Evolutionary conservation across 2,113 vertebrate genomes (phyloP).

Genomic region (Osmerus mordax): DNA sequence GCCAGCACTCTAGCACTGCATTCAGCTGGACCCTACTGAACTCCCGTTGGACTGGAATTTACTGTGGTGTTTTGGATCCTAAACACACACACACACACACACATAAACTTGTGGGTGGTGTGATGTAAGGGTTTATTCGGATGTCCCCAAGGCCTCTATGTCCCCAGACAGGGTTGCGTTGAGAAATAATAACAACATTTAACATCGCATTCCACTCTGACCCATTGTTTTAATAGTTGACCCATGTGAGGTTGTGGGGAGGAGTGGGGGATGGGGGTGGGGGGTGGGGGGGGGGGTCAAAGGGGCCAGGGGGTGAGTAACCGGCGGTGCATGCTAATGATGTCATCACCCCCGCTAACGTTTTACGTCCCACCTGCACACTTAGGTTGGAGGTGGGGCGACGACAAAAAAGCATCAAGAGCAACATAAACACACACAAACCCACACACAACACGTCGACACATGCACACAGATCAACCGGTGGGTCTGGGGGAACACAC

Average conservation of each 20-base stretch:
- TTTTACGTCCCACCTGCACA: slow-evolving; percentile 63
- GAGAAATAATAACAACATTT: slow-evolving; percentile 52
- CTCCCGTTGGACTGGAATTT: too few relatives aligned
- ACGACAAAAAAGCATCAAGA: too few relatives aligned
- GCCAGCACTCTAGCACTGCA: background rate
- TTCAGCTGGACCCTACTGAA: too few relatives aligned
- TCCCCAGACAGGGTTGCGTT: background rate
- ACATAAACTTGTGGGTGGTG: slow-evolving; percentile 36
- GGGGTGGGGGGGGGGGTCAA: too few relatives aligned
- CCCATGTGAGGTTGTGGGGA: background rate
- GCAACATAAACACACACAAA: background rate
- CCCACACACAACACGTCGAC: background rate
- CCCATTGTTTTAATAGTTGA: slow-evolving; percentile 5
- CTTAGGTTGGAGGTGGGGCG: slow-evolving; percentile 36
- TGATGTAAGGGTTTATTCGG: slow-evolving; percentile 20
- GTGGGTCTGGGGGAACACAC: background rate
- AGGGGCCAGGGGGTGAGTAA: slow-evolving; percentile 49
- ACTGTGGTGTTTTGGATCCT: too few relatives aligned
- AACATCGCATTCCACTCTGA: slow-evolving; percentile 61
- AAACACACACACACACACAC: background rate
- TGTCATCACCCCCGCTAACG: slow-evolving; percentile 43
- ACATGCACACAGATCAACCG: slow-evolving; percentile 20
- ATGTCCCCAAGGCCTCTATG: slow-evolving; percentile 31
- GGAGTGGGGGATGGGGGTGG: background rate
- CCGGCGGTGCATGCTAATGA: slow-evolving; percentile 58